Evolutionary conservation across 1,140 invertebrate genomes (phyloP), one percentile per base, ranked within the genome.

Genomic region (Hylyphantes graminicola): DNA sequence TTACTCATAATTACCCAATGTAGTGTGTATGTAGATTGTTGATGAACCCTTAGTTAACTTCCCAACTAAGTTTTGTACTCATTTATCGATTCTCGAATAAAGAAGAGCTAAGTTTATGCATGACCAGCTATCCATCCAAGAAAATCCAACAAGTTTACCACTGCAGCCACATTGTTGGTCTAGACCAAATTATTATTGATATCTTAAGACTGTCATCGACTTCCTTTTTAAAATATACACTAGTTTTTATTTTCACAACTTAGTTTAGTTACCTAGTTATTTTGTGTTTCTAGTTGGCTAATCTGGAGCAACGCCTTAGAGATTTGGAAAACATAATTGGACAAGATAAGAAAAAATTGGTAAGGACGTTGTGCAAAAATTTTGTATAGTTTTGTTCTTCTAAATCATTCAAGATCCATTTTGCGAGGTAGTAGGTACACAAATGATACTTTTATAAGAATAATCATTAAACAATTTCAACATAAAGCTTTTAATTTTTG

Each of bases 311-410:
- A 87, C 91, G 94, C 85, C 89, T 96, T 79, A 93, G 95, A 87
- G 92, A 93, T 87, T 87, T 96, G 50, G 95, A 96, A 90, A 92
- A 92, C 87, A 92, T 93, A 10, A 91, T 96, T 55, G 95, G 95
- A 48, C 90, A 91, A 11, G 90, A 92, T 78, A 90, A 90, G 63
- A 92, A 93, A 21, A 93, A 93, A 87, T 87, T 93, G 72, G 90
- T 92, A 79, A 76, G 85, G 72, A 17, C 67, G 65, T 2, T 19
- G n/a, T 72, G 21, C 67, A 68, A 48, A 48, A 48, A 48, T 68
- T 64, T n/a, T 59, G 3, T 13, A 7, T 35, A 35, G n/a, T 0
- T 59, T 59, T 59, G n/a, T 59, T n/a, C 57, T 59, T 59, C 11
- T 59, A 12, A 6, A 59, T 12, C 3, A 7, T 59, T 59, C 11